Base-by-base conservation (phyloP, 2,797 vertebrate genomes). In the Neomorphus geoffroyi region DNA sequence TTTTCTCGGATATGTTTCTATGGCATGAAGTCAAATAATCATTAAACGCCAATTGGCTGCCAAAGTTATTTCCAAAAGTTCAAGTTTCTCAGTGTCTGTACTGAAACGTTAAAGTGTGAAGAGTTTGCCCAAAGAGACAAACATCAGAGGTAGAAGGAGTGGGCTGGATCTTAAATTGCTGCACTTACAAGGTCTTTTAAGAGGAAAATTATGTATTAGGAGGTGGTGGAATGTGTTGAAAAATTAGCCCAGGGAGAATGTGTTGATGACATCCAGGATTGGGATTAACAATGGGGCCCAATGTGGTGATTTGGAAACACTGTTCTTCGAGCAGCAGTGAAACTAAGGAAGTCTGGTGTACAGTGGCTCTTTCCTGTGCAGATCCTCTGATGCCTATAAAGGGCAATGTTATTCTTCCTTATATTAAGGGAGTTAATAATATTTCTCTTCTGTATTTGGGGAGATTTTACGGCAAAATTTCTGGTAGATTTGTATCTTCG, bases 1-100 rank as follows among this genome's bases (percentile, higher is more conserved):
- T 88, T 91, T 80, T 86, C 69, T 88, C 92, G 96, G 93, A 83
- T 37, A 41, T 0, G 14, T 27, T 88, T 91, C 73, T 53, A 9
- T 9, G 18, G 50, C 32, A 50, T 51, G 56, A 72, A 92, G 65
- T 54, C 65, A 72, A 90, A 86, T 58, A 58, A 37, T 43, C 82
- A 27, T 7, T 13, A 13, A 45, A 57, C 80, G 91, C 82, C 82
- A 87, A 10, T n/a, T 93, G 92, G 69, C 74, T 51, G 65, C 72
- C 57, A 32, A 77, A 74, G 33, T 16, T 78, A 67, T 26, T 91
- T 95, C 66, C 94, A 92, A 82, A 58, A 85, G 69, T 61, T 87
- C 64, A 45, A n/a, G 45, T 71, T 95, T 91, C 94, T 93, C 60
- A 58, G 83, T 8, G 86, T 51, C 73, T 93, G 74, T 86, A 53